Evolutionary conservation across 2,888 invertebrate genomes (phyloP), one percentile per base, ranked within the genome.

Genomic region (Acleris cristana): DNA sequence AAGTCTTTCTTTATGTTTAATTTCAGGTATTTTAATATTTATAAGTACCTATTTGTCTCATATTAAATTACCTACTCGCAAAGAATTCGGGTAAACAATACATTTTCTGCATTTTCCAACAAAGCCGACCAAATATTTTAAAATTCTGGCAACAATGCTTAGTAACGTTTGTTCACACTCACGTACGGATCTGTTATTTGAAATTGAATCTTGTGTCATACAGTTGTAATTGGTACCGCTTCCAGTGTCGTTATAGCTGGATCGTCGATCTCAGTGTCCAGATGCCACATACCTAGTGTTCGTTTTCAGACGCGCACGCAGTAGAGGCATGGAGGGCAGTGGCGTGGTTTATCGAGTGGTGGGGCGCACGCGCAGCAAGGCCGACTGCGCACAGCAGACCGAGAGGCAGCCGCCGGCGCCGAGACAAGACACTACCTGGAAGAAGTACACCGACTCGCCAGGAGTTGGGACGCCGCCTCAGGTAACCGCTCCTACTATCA

Each of bases 361-460:
- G 62, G 92, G 92, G 56, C 85, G 93, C 60, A 88, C 90, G 69
- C 89, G 91, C 72, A 92, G 83, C 77, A 93, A 93, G 76, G 86
- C 92, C 1, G 93, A 93, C 79, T 91, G 92, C 69, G 93, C 91
- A 0, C 93, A 93, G 77, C 93, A 93, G 79, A 93, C 93, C 0
- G 93, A 93, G 70, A 78, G 89, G 19, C 88, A 87, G 74, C 89
- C 91, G 65, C 76, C 79, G 1, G 74, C 82, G 67, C 84, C 89
- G 72, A 77, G 89, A 12, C 87, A 90, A 84, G 93, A 93, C 69
- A 92, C 92, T 69, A 95, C 95, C 59, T 95, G 95, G 95, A 95
- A 95, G 84, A 93, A 95, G 73, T 95, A 95, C 77, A 94, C 94
- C 34, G 95, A 95, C 80, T 94, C 94, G 19, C 94, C 95, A 16